Evolutionary conservation across 2,797 vertebrate genomes (phyloP), one percentile per base, ranked within the genome.

Genomic region (Coregonus sp.): DNA sequence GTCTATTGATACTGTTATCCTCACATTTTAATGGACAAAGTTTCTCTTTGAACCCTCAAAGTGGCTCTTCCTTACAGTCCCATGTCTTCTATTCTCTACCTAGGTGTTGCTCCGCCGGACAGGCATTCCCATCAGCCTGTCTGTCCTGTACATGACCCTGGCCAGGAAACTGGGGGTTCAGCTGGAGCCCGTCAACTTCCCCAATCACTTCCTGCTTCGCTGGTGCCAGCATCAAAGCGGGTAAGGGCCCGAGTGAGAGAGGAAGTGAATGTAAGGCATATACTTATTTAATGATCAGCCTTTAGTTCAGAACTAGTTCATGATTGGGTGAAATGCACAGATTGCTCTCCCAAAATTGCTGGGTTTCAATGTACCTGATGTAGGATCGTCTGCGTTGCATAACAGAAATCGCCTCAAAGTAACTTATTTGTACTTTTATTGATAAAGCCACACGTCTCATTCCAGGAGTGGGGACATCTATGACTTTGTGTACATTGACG

Each of bases 71-170:
- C 52, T 66, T 11, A 18, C 33, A 20, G 52, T 29, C 14, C 14
- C 4, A 70, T 51, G 80, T 25, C 3, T n/a, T 31, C 65, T 54
- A 4, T 1, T 4, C 31, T 63, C 16, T 71, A 5, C 29, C 1
- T 73, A 99, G 98, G 98, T 99, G 91, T 92, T 99, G 87, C 94
- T 95, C 81, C 96, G 95, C 51, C 94, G 81, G 84, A 99, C 96
- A 0, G 98, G 98, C 33, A 99, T 99, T 87, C 98, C 97, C 63
- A 99, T 99, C 90, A 99, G 97, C 86, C 96, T 99, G 90, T 99
- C 97, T 5, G 94, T 99, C 72, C 94, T 99, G 68, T 99, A 99
- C 90, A 93, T 98, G 95, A 98, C 96, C 0, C 91, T 99, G 86
- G 96, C 97, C 78, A 90, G 86, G 82, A 96, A 94, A 79, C 74